A percentile compares a stretch with the other conserved stretches of the same genome.
Conservation (phyloP, 2,888 invertebrate genomes). For the Tortricodes alternella region DNA sequence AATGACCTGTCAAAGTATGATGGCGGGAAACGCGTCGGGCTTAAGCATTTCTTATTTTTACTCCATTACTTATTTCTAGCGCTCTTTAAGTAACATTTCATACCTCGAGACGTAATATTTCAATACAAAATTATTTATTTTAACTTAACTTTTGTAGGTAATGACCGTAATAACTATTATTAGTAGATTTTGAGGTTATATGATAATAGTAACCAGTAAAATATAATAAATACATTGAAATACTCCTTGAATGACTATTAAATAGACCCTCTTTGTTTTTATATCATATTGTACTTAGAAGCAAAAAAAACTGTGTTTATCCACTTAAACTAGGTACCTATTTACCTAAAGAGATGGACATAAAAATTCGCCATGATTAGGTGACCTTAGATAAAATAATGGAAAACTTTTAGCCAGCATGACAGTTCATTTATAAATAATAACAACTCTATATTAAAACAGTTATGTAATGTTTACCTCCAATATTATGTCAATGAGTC, state of each 20-base stretch:
- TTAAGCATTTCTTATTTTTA: slow-evolving; percentile 40
- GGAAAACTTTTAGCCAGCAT: slow-evolving; percentile 22
- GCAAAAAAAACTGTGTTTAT: background rate
- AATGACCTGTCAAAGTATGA: slow-evolving; percentile 79
- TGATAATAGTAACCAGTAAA: background rate
- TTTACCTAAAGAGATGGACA: background rate
- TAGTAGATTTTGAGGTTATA: slow-evolving; percentile 25
- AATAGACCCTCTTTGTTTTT: background rate
- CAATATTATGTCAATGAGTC: slow-evolving; percentile 17
- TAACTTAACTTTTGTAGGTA: background rate
- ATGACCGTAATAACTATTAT: background rate
- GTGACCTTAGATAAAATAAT: slow-evolving; percentile 23
- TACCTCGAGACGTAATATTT: background rate
- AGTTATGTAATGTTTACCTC: slow-evolving; percentile 24
- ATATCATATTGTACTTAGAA: background rate
- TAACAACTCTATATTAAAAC: slow-evolving; percentile 14
- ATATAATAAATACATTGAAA: background rate
- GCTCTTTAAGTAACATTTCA: background rate
- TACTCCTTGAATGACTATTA: no score
- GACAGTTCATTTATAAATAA: slow-evolving; percentile 13
- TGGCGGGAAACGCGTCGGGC: slow-evolving; percentile 75
- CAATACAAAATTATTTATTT: background rate
- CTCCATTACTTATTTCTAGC: slow-evolving; percentile 41
- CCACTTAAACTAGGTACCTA: background rate
- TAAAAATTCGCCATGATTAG: slow-evolving; percentile 10